Conservation (phyloP, 2,113 vertebrate genomes). For the Alethe castanea region DNA sequence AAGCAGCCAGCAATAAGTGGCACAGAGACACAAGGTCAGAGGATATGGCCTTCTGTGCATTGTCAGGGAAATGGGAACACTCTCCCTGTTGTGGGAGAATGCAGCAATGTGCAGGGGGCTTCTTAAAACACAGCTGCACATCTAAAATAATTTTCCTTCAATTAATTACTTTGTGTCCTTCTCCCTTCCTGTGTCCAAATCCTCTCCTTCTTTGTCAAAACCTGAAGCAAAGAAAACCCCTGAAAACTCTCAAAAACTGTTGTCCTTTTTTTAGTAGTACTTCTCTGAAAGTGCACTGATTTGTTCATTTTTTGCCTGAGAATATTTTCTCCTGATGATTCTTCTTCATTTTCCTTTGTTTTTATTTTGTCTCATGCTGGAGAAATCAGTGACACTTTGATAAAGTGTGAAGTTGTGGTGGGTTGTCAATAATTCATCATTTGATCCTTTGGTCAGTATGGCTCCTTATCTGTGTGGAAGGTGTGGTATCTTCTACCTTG, state of each 20-base stretch:
- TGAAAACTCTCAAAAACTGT: neutral
- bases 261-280: neutral
- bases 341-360: neutral
- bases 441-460: neutral
- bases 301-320: neutral
- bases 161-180: neutral
- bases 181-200: neutral
- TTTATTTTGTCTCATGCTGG: neutral
- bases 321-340: neutral
- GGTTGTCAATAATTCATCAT: neutral
- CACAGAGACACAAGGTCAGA: neutral
- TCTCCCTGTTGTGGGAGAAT: neutral
- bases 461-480: neutral
- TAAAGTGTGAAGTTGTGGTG: neutral
- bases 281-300: neutral
- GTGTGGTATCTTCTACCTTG: neutral
- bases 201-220: neutral
- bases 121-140: neutral
- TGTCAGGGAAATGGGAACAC: neutral
- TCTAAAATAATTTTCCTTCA: neutral
- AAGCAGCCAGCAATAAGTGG: neutral
- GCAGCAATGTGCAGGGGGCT: fast-evolving
- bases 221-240: neutral
- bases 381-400: neutral
- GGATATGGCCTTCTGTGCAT: neutral